phyloP scores from a whole-genome alignment of 1,140 invertebrate genomes.

The Nymphalis io region DNA sequence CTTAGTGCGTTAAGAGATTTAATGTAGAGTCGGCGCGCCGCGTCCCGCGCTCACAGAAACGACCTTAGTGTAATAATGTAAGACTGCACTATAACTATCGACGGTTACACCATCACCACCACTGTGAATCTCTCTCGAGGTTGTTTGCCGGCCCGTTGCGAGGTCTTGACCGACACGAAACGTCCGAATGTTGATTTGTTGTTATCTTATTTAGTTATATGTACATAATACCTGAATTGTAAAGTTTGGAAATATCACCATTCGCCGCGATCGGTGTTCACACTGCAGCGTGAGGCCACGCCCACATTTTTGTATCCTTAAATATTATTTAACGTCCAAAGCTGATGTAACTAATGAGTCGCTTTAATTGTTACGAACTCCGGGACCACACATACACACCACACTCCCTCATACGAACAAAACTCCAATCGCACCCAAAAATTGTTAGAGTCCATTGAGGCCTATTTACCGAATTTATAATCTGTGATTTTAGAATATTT shows the following conservation, averaged over 20 bases:
- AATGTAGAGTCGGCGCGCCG: constrained; percentile 8
- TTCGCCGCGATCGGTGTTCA: background rate
- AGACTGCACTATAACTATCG: constrained; percentile 11
- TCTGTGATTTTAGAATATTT: constrained; percentile 34
- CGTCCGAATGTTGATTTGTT: constrained; percentile 7
- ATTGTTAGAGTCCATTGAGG: constrained; percentile 11
- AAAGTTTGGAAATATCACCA: background rate
- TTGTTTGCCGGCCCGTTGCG: background rate
- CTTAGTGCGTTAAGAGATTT: constrained; percentile 18
- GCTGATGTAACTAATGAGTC: constrained; percentile 11
- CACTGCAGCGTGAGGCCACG: background rate
- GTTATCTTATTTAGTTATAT: constrained; percentile 4
- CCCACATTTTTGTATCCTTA: background rate
- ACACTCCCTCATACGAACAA: background rate
- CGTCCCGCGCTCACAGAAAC: background rate
- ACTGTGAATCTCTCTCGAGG: constrained; percentile 1
- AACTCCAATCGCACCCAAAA: background rate
- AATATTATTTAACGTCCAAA: background rate
- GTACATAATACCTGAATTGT: constrained; percentile 6
- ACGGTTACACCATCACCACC: background rate
- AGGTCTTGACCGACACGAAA: background rate
- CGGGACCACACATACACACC: constrained; percentile 17
- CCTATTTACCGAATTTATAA: constrained; percentile 34
- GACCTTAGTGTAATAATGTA: constrained; percentile 16
- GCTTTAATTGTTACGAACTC: constrained; percentile 20